A percentile compares a stretch with the other conserved stretches of the same genome.
These are phyloP conservation scores for Sylvietta virens DNA, from an alignment of 2,113 vertebrate species.

Conservation along the genomic window DNA sequence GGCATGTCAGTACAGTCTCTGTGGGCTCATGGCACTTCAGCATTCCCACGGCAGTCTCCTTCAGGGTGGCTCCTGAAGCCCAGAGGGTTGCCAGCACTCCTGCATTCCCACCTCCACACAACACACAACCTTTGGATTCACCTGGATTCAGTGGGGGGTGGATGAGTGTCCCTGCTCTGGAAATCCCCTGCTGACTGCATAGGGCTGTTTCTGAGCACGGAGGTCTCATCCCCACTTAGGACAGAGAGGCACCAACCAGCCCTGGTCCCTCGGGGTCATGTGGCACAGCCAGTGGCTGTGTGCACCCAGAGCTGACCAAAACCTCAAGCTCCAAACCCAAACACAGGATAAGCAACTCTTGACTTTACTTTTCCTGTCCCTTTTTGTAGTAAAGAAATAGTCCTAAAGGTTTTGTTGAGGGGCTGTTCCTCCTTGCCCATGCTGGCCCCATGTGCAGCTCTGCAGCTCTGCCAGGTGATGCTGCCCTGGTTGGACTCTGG, in stretches of 20 bases:
- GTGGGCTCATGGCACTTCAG: background rate
- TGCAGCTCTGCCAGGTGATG: background rate
- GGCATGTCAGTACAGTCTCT: background rate
- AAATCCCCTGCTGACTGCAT: background rate
- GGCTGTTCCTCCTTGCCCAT: fast-evolving
- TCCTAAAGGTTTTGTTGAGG: background rate
- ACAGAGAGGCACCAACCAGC: background rate
- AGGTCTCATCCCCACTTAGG: fast-evolving
- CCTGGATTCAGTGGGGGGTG: background rate
- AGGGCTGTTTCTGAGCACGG: background rate
- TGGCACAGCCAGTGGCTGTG: background rate
- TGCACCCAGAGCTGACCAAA: background rate
- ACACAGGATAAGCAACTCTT: background rate
- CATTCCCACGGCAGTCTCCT: background rate
- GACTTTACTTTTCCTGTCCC: background rate
- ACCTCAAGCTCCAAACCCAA: background rate
- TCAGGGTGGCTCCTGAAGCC: background rate
- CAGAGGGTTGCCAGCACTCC: background rate
- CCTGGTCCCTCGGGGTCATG: fast-evolving
- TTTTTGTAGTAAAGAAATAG: background rate
- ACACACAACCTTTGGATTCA: background rate
- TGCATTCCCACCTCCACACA: background rate
- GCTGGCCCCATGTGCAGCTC: background rate
- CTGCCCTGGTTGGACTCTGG: background rate
- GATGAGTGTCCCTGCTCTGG: background rate